Evolutionary conservation across 2,888 invertebrate species (phyloP).

Genomic region (Pristionchus japonicus): DNA sequence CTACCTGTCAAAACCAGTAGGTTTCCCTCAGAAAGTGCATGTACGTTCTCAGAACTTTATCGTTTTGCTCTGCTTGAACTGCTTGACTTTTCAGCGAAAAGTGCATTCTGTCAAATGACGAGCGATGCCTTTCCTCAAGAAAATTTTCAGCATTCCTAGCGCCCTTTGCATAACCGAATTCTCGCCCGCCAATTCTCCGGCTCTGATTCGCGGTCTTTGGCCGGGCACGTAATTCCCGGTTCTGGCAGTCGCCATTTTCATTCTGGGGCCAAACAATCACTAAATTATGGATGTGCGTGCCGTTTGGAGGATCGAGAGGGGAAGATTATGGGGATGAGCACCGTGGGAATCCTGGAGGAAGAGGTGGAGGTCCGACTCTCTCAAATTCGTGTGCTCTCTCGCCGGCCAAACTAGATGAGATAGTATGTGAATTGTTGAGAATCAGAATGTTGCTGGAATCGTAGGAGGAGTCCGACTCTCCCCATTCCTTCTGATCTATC

Average conservation of each 20-base stretch:
- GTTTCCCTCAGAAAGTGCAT: too few species aligned
- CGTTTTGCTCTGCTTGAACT: too few species aligned
- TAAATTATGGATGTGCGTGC: not conserved
- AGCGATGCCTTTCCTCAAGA: not conserved
- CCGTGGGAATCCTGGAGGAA: not conserved
- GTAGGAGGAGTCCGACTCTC: too few species aligned
- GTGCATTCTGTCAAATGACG: not conserved
- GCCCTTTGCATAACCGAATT: not conserved
- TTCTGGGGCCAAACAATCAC: not conserved
- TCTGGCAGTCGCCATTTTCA: not conserved
- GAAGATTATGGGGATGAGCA: not conserved
- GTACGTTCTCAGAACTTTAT: too few species aligned
- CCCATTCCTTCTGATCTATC: too few species aligned
- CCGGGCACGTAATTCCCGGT: not conserved
- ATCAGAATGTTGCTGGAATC: too few species aligned
- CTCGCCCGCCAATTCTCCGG: not conserved
- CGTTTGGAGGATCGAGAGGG: not conserved
- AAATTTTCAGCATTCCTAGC: not conserved
- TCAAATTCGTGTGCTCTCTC: not conserved
- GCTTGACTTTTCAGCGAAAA: too few species aligned
- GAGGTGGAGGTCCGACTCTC: not conserved
- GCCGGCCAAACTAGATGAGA: too few species aligned
- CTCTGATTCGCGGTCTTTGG: not conserved
- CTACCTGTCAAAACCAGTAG: too few species aligned
- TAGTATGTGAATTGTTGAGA: too few species aligned